These are phyloP conservation scores for Clepsis dumicolana DNA, from an alignment of 2,888 invertebrate genomes.

Conservation along the genomic window DNA sequence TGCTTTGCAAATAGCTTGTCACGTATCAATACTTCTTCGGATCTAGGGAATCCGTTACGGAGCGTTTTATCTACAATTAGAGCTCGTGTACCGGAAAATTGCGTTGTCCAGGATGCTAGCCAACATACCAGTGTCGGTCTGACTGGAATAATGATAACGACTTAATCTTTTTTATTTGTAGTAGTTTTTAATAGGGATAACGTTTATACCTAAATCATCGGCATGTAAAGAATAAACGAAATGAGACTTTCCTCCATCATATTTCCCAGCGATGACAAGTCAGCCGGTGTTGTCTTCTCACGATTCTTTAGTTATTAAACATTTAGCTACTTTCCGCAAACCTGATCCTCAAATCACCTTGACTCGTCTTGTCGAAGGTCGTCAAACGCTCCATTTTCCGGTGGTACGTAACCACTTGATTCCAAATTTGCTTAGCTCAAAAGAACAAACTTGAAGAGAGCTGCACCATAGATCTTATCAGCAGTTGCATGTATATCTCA, in stretches of 20 bases:
- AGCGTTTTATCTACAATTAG: conserved; percentile 35
- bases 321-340: too few species aligned
- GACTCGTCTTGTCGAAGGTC: background rate
- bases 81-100: conserved; percentile 35
- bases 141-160: background rate
- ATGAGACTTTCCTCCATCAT: too few species aligned
- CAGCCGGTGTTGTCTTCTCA: too few species aligned
- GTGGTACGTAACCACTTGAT: background rate
- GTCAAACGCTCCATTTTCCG: background rate
- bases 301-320: too few species aligned
- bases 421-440: background rate
- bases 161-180: background rate
- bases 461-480: background rate
- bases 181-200: background rate
- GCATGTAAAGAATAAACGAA: background rate
- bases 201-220: background rate
- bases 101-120: conserved; percentile 9
- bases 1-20: conserved; percentile 2
- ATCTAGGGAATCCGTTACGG: conserved; percentile 11
- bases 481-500: background rate
- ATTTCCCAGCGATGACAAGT: too few species aligned
- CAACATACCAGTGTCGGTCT: background rate
- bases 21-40: conserved; percentile 10
- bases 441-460: background rate
- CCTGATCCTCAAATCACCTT: background rate